Evolutionary conservation across 2,113 vertebrate species (phyloP).

Genomic region (Phoxinus phoxinus): DNA sequence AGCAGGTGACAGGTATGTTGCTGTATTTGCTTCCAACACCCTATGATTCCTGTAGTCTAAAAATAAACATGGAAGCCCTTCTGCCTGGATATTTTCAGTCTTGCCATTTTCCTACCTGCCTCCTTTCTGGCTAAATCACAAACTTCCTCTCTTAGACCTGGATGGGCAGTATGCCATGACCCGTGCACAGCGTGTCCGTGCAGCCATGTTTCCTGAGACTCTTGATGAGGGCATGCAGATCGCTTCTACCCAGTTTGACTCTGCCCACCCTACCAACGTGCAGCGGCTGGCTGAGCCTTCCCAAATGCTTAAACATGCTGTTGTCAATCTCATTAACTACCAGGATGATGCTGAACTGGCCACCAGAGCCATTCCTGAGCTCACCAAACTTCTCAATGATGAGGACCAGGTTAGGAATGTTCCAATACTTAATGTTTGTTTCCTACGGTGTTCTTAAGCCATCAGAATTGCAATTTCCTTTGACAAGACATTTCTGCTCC

Average conservation of each 20-base stretch:
- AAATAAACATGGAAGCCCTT: background rate
- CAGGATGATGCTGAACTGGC: constrained; percentile 98
- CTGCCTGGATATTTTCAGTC: background rate
- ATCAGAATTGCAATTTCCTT: background rate
- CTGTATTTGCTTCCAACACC: background rate
- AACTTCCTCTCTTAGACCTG: constrained; percentile 78
- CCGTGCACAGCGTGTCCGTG: constrained; percentile 93
- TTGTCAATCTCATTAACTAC: constrained; percentile 98
- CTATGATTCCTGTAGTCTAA: background rate
- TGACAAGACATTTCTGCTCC: background rate
- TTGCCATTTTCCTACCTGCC: background rate
- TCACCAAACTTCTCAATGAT: constrained; percentile 97
- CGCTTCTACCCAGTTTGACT: constrained; percentile 92
- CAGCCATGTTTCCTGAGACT: constrained; percentile 98
- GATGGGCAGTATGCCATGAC: constrained; percentile 99
- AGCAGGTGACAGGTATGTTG: constrained; percentile 87
- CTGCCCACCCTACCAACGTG: constrained; percentile 94
- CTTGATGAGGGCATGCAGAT: constrained; percentile 97
- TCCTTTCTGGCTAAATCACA: background rate
- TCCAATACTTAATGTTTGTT: background rate
- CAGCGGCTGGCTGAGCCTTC: constrained; percentile 97
- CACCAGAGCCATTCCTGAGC: constrained; percentile 95
- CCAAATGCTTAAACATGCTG: constrained; percentile 98
- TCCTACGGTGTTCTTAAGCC: background rate
- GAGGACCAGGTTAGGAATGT: constrained; percentile 89